Evolutionary conservation across 2,797 vertebrate genomes (phyloP), one percentile per base, ranked within the genome.

Genomic region (Macropodus opercularis): DNA sequence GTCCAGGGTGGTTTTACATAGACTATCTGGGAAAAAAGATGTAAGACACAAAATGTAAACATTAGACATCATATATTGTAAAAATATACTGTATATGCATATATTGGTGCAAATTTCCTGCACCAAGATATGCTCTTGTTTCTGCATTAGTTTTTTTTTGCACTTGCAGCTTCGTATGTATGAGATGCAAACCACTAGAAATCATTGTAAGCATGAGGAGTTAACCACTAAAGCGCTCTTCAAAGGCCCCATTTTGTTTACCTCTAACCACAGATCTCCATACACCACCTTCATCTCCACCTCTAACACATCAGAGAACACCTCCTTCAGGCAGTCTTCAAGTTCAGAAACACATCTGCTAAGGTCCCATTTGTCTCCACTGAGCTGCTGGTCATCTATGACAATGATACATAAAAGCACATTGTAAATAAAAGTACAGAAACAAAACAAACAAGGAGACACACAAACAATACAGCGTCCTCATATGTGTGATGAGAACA

Each of bases 1-100:
- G 90, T 95, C 96, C 96, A 98, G 0, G 97, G 96, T 10, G 96
- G 97, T 79, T 97, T 97, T 67, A 90, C 12, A 53, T 92, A 93
- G 23, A 98, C 84, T 17, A 98, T 91, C 97, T 98, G 77, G 63
- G 47, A 62, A 42, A 35, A 59, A 58, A 27, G 19, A 24, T n/a
- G n/a, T n/a, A 2, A 17, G 18, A 15, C 39, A 41, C 24, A 54
- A 1, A 21, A 0, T 18, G 3, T 22, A 19, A 21, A 42, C 26
- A n/a, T n/a, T 23, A 21, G 13, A 23, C 21, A 6, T 41, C 22
- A 13, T 15, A 31, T 31, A 31, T 42, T 23, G 22, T 42, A 24
- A 13, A 22, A 1, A 14, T 40, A 13, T 19, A 40, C 29, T 21
- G 18, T 40, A 21, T 8, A 18, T 38, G n/a, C 17, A 18, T 40